Evolutionary conservation across 2,797 vertebrate genomes (phyloP), one percentile per base, ranked within the genome.

Genomic region (Forpus xanthops): DNA sequence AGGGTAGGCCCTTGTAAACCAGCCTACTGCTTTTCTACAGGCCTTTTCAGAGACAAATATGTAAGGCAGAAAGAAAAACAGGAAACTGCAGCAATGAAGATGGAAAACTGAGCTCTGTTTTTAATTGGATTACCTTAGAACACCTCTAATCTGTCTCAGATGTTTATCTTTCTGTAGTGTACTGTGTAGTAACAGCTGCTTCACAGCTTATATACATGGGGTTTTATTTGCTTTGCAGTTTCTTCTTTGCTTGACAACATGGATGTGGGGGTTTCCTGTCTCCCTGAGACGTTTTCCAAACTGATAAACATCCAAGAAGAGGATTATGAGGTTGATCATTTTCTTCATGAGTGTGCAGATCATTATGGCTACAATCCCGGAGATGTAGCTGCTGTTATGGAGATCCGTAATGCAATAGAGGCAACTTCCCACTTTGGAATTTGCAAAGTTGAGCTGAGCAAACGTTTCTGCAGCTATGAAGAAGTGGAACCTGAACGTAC

Each of bases 341-440:
- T 99, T 50, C 53, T 96, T 18, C 81, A 39, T 1, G 94, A 91
- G 55, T 97, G 97, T 21, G 87, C 88, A 55, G 92, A 93, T 53
- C 24, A 28, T 9, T 90, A 93, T 2, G 97, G 97, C 21, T 99
- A 99, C 90, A 98, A 66, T 19, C 53, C 94, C 0, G 33, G 94
- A 70, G 99, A 99, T 9, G 64, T 97, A 6, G 83, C 93, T 0
- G 98, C 98, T 0, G 96, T 95, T 21, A 21, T 96, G 94, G 97
- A 98, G 92, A 92, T 99, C 91, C 96, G 92, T 49, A 87, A 55
- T 5, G 96, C 97, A 25, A 92, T 99, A 18, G 97, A 97, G 25
- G 97, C 96, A 9, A 83, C 96, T 0, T 98, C 98, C 17, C 98
- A 97, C 93, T 98, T 97, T 0, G 99, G 99, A 24, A 49, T 98